Percentiles rank a stretch among this genome's conserved stretches.
Evolutionary conservation across 2,797 vertebrate species (phyloP).

Genomic region (Galagoides demidoff): DNA sequence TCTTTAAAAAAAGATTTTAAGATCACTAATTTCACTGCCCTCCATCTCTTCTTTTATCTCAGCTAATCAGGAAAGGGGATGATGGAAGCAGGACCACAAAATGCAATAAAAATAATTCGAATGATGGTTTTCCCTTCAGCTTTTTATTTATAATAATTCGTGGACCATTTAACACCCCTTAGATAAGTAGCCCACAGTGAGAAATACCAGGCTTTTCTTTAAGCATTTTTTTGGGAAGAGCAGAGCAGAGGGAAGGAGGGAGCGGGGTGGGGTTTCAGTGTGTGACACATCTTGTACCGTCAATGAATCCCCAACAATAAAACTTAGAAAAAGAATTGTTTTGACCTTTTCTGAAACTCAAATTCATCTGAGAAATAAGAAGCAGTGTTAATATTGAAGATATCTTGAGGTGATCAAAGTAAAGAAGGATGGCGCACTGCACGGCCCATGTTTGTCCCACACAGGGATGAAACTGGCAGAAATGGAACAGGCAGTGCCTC

Average conservation of each 20-base stretch:
- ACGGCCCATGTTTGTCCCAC: neutral
- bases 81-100: neutral
- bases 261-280: no score
- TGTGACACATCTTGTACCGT: no score
- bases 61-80: neutral
- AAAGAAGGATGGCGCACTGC: neutral
- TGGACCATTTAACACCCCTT: conserved; percentile 35
- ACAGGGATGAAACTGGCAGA: neutral
- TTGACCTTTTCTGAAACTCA: neutral
- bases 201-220: neutral
- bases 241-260: no score
- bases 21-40: conserved; percentile 39
- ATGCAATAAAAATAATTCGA: conserved; percentile 39
- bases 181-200: conserved; percentile 27
- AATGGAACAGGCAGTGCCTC: neutral
- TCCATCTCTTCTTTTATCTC: conserved; percentile 38
- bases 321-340: neutral
- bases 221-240: neutral
- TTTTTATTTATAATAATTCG: conserved; percentile 35
- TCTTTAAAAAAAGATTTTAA: conserved; percentile 28
- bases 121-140: neutral
- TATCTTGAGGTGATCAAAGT: neutral
- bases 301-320: no score
- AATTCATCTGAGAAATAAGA: conserved; percentile 20
- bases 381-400: neutral